Conservation (phyloP, 2,888 invertebrate genomes). For the Cantharis nigra region DNA sequence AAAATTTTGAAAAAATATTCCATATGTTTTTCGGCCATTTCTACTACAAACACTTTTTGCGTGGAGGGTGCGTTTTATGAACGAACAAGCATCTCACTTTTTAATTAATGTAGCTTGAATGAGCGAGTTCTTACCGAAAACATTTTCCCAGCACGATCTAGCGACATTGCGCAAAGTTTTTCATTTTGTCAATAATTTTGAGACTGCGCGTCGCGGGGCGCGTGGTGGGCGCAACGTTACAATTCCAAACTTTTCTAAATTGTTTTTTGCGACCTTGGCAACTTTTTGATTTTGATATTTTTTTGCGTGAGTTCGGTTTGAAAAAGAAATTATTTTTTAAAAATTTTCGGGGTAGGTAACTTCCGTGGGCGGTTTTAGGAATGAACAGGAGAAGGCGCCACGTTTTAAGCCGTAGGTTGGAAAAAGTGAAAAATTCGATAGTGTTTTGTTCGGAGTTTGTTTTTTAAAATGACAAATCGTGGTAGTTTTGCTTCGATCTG, state of each 20-base stretch:
- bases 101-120: background rate
- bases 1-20: constrained; percentile 8
- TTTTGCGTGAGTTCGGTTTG: background rate
- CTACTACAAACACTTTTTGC: background rate
- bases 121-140: constrained; percentile 1
- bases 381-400: background rate
- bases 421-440: background rate
- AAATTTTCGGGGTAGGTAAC: background rate
- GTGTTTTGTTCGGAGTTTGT: background rate
- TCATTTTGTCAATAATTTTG: constrained; percentile 10
- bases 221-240: constrained; percentile 1
- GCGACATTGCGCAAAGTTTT: constrained; percentile 8
- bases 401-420: background rate
- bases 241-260: background rate
- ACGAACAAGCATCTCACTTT: constrained; percentile 9
- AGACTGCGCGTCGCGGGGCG: constrained; percentile 4
- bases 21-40: constrained; percentile 7
- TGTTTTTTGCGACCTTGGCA: background rate
- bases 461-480: background rate
- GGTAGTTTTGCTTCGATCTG: background rate
- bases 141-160: background rate
- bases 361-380: background rate
- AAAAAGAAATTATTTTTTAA: background rate
- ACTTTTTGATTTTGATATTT: background rate
- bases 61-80: constrained; percentile 1